These are phyloP conservation scores for Paguma larvata DNA, from an alignment of 2,797 vertebrate species.

Conservation along the genomic window DNA sequence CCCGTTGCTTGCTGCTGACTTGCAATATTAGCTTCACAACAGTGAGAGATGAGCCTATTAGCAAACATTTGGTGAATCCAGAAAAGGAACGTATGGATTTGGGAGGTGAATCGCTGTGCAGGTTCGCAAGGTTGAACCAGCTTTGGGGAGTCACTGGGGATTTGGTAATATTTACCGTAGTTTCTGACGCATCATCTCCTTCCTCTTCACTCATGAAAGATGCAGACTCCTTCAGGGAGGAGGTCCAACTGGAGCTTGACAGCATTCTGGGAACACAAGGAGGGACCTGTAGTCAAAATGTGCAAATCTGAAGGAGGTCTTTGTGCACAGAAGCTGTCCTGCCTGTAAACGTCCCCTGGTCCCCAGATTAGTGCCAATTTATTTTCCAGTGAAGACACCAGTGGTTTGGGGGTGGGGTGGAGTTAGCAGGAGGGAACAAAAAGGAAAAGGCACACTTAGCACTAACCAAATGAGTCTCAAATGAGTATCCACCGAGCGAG, in stretches of 20 bases:
- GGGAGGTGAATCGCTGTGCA: neutral
- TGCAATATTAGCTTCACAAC: neutral
- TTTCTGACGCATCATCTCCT: conserved; percentile 50
- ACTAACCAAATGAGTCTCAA: neutral
- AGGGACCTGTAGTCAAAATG: conserved; percentile 49
- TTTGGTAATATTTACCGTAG: neutral
- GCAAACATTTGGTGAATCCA: fast-evolving
- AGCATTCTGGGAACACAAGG: conserved; percentile 66
- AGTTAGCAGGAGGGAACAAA: conserved; percentile 24
- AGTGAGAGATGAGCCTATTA: fast-evolving
- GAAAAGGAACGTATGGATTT: neutral
- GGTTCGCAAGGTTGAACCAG: neutral
- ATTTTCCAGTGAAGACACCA: conserved; percentile 72
- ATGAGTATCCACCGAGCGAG: neutral
- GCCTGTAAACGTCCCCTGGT: conserved; percentile 45
- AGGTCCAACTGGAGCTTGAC: conserved; percentile 61
- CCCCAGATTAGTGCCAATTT: conserved; percentile 52
- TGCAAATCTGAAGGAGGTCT: conserved; percentile 45
- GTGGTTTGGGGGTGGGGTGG: neutral
- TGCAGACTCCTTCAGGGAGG: conserved; percentile 45
- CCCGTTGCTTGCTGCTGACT: neutral
- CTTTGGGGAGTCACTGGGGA: neutral
- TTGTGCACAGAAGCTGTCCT: neutral
- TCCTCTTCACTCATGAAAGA: neutral
- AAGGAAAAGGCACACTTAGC: neutral